Evolutionary conservation across 92 coral and sea anemone genomes (phyloP).

Genomic region (Ricordea florida): DNA sequence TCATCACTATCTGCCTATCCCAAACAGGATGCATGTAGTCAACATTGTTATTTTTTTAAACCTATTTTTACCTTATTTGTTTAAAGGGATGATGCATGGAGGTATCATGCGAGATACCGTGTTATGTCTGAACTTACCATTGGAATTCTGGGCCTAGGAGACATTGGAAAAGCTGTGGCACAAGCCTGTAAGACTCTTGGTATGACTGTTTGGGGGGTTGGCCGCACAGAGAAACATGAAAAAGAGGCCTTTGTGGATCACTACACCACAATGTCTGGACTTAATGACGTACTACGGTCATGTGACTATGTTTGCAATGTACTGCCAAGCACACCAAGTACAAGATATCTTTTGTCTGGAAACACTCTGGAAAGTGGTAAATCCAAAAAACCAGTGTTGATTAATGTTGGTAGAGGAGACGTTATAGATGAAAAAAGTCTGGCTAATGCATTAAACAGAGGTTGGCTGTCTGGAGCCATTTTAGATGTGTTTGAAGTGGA

Average conservation of each 20-base stretch:
- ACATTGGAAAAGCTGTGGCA: conserved; percentile 81
- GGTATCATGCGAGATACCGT: neutral
- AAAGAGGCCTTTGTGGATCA: conserved; percentile 69
- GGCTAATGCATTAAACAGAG: conserved; percentile 70
- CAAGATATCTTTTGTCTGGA: conserved; percentile 81
- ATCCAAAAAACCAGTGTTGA: conserved; percentile 68
- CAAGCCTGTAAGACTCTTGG: conserved; percentile 79
- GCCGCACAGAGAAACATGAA: conserved; percentile 42
- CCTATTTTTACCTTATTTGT: neutral
- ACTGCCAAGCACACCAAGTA: conserved; percentile 83
- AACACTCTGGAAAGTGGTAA: conserved; percentile 69
- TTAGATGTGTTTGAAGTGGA: conserved; percentile 91
- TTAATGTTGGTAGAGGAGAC: conserved; percentile 91
- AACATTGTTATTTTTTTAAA: neutral
- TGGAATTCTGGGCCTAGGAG: conserved; percentile 93
- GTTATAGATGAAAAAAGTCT: conserved; percentile 78
- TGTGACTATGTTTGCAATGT: conserved; percentile 89
- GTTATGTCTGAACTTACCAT: conserved; percentile 61
- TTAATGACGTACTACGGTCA: conserved; percentile 71
- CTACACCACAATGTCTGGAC: conserved; percentile 43
- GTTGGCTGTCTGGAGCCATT: conserved; percentile 95
- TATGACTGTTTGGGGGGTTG: conserved; percentile 86
- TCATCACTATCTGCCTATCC: too few species aligned
- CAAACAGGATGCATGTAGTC: too few species aligned
- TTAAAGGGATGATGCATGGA: neutral